Evolutionary conservation across 2,888 invertebrate genomes (phyloP), one percentile per base, ranked within the genome.

Genomic region (Catocala sponsa): DNA sequence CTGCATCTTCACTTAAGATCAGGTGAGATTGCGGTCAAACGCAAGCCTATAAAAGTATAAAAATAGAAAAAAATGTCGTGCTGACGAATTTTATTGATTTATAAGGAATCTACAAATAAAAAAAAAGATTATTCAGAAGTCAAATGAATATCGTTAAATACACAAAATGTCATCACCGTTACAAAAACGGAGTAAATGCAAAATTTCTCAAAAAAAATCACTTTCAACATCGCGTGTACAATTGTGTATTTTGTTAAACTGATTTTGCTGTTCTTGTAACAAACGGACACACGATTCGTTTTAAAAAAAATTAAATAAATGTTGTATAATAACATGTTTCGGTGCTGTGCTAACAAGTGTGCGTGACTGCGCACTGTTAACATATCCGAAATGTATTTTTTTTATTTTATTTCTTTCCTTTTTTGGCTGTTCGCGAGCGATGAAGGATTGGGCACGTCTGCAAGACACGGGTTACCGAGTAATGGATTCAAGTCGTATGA

Each of bases 281-380:
- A 78, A 79, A 76, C 80, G 70, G 83, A 84, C 82, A 79, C 78
- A 79, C 74, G 81, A 72, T 78, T 78, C 78, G 80, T 81, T 83
- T 81, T 84, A 80, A 77, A 81, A 83, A 87, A 91, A 91, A 91
- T 92, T 92, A 92, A 92, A 91, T 92, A 92, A 91, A 92, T 89
- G 89, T 87, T 79, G 83, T 83, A 86, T 93, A 94, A 94, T 94
- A 89, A 94, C 84, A 94, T 79, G 90, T 83, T 91, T 82, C 80
- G 72, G 70, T 73, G 70, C 77, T 73, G 85, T 82, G 84, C 85
- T 91, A 91, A 92, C 90, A 83, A 88, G 89, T 78, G 92, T 85
- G 90, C 94, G 94, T 94, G 94, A 94, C 94, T 90, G 87, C 70
- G 80, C 87, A 82, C 91, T 90, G 91, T 93, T 91, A 92, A 88